Evolutionary conservation across 2,797 vertebrate species (phyloP).

Genomic region (Sylvilagus floridanus): DNA sequence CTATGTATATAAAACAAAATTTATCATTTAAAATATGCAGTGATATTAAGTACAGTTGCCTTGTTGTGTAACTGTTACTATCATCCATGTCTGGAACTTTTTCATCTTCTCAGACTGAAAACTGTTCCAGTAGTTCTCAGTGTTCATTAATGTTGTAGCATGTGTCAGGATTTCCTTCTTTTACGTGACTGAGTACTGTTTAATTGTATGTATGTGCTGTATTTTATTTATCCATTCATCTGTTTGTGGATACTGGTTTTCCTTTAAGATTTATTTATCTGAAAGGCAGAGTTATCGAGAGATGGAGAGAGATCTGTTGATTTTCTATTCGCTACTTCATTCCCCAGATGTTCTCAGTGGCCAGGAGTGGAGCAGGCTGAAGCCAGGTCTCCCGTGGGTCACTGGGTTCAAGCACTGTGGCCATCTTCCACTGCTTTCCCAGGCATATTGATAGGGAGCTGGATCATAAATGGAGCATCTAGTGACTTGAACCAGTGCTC

Average conservation of each 20-base stretch:
- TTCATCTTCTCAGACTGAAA: not conserved
- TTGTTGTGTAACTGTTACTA: not conserved
- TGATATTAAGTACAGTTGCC: not conserved
- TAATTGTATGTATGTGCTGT: not conserved
- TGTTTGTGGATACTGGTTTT: not conserved
- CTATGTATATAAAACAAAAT: not conserved
- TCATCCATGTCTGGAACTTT: not conserved
- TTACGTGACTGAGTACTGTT: slow-evolving; percentile 27
- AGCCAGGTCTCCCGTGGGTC: too few species aligned
- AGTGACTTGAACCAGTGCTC: too few species aligned
- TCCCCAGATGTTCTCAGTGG: too few species aligned
- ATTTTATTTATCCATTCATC: slow-evolving; percentile 23
- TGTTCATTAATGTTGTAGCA: not conserved
- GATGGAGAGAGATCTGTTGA: too few species aligned
- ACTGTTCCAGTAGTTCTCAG: not conserved
- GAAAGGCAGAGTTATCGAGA: too few species aligned
- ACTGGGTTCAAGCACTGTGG: too few species aligned
- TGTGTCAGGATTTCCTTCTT: not conserved
- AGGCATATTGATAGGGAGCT: too few species aligned
- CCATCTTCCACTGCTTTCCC: too few species aligned
- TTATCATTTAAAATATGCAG: not conserved
- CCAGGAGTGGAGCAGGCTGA: too few species aligned
- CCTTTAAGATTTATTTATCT: too few species aligned
- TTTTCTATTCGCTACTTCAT: too few species aligned
- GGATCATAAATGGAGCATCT: not conserved